Evolutionary conservation across 2,797 vertebrate genomes (phyloP).

Genomic region (Agapornis canus): DNA sequence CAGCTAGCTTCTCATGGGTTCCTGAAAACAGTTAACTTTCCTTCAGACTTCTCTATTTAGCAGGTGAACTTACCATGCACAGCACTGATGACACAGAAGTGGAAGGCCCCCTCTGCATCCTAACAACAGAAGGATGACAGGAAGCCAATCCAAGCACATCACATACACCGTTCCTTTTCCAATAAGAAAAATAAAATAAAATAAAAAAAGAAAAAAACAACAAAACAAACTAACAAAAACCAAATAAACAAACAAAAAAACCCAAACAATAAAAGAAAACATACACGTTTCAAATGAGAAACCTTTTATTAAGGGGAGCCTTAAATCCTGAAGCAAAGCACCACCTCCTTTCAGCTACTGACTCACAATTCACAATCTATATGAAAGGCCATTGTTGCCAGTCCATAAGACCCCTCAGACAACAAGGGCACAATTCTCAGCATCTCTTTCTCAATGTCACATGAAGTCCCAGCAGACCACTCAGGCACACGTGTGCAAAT

Average conservation of each 20-base stretch:
- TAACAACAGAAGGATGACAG: not conserved
- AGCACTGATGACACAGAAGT: not conserved
- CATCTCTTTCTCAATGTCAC: not conserved
- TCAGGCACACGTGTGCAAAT: not conserved
- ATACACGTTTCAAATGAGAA: not conserved
- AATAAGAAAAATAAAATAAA: no score
- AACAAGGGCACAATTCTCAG: accelerated
- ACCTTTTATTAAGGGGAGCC: not conserved
- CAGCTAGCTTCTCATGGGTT: not conserved
- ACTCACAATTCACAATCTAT: not conserved
- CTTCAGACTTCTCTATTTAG: not conserved
- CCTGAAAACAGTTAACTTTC: not conserved
- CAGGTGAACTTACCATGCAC: not conserved
- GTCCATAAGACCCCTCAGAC: not conserved
- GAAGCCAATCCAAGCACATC: not conserved
- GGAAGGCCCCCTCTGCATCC: not conserved
- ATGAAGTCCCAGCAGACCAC: not conserved
- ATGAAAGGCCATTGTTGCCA: not conserved
- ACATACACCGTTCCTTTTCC: not conserved
- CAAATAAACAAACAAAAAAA: not conserved
- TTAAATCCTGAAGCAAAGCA: not conserved
- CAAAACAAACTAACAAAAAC: not conserved
- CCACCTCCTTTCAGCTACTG: not conserved
- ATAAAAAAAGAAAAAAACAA: no score
- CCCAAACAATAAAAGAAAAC: not conserved